Evolutionary conservation across 2,113 vertebrate genomes (phyloP), one percentile per base, ranked within the genome.

Genomic region (Montifringilla adamsi): DNA sequence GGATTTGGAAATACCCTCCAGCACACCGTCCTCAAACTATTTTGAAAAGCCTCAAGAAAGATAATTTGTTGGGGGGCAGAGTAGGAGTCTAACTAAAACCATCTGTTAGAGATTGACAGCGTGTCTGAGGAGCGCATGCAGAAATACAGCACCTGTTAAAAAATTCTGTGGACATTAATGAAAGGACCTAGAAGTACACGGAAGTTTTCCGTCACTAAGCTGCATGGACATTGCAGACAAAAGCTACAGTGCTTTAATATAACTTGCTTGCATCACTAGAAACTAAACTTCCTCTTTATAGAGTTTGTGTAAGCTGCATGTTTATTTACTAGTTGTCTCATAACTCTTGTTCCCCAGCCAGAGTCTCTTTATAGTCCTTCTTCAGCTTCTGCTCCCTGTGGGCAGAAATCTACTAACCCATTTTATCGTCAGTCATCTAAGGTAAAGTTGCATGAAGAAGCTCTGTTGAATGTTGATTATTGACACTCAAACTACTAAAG

Each of bases 391-490:
- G 97, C 97, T 72, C 89, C 96, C 93, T 93, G 96, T 97, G 96
- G 94, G 97, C 97, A 97, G 97, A 97, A 97, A 84, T 50, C 95
- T 98, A 96, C 97, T 97, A 96, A 98, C 96, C 95, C 97, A 93
- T 98, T 98, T 97, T 97, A 96, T 93, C 94, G 22, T 96, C 96
- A 79, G 87, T 93, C 96, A 67, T 90, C 95, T 89, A 97, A 98
- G 98, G 97, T 98, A 98, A 98, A 97, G 83, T 96, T 94, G 93
- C 95, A 97, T 96, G 94, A 76, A 95, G 90, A 95, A 93, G 15
- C 44, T 82, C 41, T 96, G 1, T 52, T 94, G 84, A 92, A 58
- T 96, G 50, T 92, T 96, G 72, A 47, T 82, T 90, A 18, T 62
- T 91, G 33, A 72, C 93, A 74, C 64, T 86, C 10, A 89, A 69